Evolutionary conservation across 2,113 vertebrate species (phyloP), one percentile per base, ranked within the genome.

Genomic region (Otus sunia): DNA sequence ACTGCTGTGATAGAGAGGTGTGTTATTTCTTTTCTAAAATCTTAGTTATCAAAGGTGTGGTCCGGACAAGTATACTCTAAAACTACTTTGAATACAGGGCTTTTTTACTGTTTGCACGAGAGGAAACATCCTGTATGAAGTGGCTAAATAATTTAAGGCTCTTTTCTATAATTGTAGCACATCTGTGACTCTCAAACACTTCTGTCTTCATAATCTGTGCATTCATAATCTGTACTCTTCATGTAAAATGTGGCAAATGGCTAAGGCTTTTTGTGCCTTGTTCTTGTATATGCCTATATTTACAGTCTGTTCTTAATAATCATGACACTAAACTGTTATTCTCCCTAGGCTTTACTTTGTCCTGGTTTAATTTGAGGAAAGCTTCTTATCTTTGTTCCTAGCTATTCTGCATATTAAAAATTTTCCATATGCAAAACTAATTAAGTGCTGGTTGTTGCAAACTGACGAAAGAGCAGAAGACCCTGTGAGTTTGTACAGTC

Each of bases 131-230:
- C 32, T 63, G 14, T 88, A 1, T 86, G 79, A 94, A 90, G 74
- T 88, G 60, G 18, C 59, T 62, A 62, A 85, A 63, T 69, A 50
- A 80, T 88, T 93, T 64, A 50, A 27, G 29, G 30, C 39, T 87
- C 34, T 83, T 4, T 75, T 74, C 49, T 88, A 7, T 64, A 88
- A 76, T 58, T 71, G 55, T 71, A 52, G 68, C 86, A 72, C 86
- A 81, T 92, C 86, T 95, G 93, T 89, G 80, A 53, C 59, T 88
- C 79, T 92, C 32, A 66, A 55, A 50, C 27, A 41, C n/a, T 93
- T 92, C 53, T 91, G 43, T 64, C 80, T 84, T 84, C 53, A 11
- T 93, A 37, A 76, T 87, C 29, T 72, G 14, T 85, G 22, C 19
- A 45, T 81, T 91, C 39, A 56, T 93, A 78, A 75, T 88, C 88